Evolutionary conservation across 2,888 invertebrate species (phyloP), one percentile per base, ranked within the genome.

Genomic region (Eledona agricola): DNA sequence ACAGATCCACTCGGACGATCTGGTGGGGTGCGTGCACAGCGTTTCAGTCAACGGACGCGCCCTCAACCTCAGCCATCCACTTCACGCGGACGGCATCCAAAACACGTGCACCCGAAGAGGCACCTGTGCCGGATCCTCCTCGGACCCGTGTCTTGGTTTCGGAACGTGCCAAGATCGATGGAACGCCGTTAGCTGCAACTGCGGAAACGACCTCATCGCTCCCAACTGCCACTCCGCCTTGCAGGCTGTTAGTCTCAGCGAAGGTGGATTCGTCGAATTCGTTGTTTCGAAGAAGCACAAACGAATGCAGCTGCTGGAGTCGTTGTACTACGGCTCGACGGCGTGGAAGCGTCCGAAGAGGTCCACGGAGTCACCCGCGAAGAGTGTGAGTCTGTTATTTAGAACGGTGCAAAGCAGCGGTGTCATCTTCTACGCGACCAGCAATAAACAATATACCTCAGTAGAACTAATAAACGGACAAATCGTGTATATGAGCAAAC

Each of bases 21-120:
- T 97, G 53, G 88, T 96, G 7, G 97, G 97, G 2, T 97, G 97
- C 71, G 85, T 96, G 60, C 93, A 95, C 69, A 93, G 93, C 62
- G 88, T 96, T 1, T 85, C 89, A 0, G 84, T 96, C 42, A 95
- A 96, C 69, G 95, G 94, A 2, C 83, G 93, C 11, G 79, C 86
- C 1, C 72, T 95, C 12, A 94, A 95, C 71, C 78, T 95, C 38
- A 90, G 90, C 51, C 86, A 82, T 61, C 92, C 94, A 0, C 63
- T 91, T 1, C 79, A 85, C 35, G 85, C 89, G 2, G 81, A 85
- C 2, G 88, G 87, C 1, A 85, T 95, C 1, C 83, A 86, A 50
- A 79, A 87, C 7, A 88, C 88, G 3, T 96, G 96, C 71, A 84
- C 85, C 37, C 81, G 93, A 52, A 84, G 83, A 51, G 85, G 84